Conservation (phyloP, 2,888 invertebrate species). For the Acronicta leporina region DNA sequence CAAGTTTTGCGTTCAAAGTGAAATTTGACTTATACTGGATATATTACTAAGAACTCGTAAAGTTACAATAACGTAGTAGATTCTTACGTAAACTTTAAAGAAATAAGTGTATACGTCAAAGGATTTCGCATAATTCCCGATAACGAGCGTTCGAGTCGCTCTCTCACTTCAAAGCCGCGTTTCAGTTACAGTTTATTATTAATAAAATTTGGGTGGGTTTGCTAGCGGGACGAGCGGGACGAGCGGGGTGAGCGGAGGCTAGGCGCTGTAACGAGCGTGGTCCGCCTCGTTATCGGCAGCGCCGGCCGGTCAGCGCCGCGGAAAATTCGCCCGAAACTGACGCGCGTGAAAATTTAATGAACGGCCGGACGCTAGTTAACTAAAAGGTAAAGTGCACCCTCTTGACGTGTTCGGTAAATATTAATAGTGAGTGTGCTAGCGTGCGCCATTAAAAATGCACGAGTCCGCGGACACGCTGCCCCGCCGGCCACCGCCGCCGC, state of each 20-base stretch:
- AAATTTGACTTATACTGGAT: constrained; percentile 55
- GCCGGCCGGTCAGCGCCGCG: constrained; percentile 86
- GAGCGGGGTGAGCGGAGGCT: constrained; percentile 40
- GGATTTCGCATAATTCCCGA: constrained; percentile 86
- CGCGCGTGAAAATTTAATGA: constrained; percentile 90
- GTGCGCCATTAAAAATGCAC: constrained; percentile 88
- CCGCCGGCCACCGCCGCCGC: constrained; percentile 45
- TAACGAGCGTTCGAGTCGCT: constrained; percentile 85
- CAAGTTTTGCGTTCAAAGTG: constrained; percentile 56
- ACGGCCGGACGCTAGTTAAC: constrained; percentile 89
- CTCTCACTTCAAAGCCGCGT: constrained; percentile 86
- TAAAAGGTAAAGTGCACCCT: constrained; percentile 90
- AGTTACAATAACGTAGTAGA: constrained; percentile 58
- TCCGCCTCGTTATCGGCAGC: constrained; percentile 79
- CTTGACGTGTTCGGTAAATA: constrained; percentile 89
- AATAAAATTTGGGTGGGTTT: constrained; percentile 86
- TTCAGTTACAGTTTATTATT: constrained; percentile 89
- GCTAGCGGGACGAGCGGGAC: constrained; percentile 48
- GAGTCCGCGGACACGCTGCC: constrained; percentile 84
- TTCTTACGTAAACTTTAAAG: constrained; percentile 69
- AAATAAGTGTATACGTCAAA: constrained; percentile 80
- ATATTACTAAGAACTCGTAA: constrained; percentile 54
- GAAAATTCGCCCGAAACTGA: constrained; percentile 89
- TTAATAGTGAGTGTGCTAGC: constrained; percentile 88
- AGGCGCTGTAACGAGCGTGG: constrained; percentile 77